Base-by-base conservation (phyloP, 2,113 vertebrate genomes). In the Amazona vittata region DNA sequence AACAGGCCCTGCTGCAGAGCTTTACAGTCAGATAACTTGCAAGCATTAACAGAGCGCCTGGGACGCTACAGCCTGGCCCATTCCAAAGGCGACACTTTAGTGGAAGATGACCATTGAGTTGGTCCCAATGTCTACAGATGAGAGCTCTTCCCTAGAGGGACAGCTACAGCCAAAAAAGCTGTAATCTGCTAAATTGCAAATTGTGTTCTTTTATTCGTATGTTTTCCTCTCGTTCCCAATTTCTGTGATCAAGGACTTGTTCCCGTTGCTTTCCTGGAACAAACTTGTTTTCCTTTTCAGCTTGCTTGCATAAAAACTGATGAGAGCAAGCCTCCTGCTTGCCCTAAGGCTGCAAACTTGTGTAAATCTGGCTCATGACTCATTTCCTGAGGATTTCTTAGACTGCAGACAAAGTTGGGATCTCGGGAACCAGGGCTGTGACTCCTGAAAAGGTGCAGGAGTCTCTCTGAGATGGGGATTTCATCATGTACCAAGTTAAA, bases 231-330 rank as follows among this genome's bases (percentile, higher is more conserved):
- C 71, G 60, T 89, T 94, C 89, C 91, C 73, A 78, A 10, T 67
- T 91, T 78, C 80, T 52, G 68, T 81, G 86, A 94, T 86, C 60
- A 94, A 86, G 83, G 86, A 89, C 86, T 92, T 43, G 50, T 50
- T 89, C 86, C 80, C 50, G 60, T 92, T 89, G 80, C 76, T 91
- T 94, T 94, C 76, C 93, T 92, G 89, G 91, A 95, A 94, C 64
- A 90, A 89, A 68, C 64, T 89, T 93, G 53, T 74, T 86, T 93
- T 90, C 79, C 63, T 95, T 94, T 97, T 86, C 89, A 70, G 68
- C 64, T 93, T 89, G 80, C 83, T 94, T 89, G 76, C 92, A 77
- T 89, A 81, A 92, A 93, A 91, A 90, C 91, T 67, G 89, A 86
- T 43, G 86, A 90, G 86, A 92, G 50, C 79, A 59, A 95, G 64